Conservation (phyloP, 1,140 invertebrate genomes). For the Akabosia matsudoensis region DNA sequence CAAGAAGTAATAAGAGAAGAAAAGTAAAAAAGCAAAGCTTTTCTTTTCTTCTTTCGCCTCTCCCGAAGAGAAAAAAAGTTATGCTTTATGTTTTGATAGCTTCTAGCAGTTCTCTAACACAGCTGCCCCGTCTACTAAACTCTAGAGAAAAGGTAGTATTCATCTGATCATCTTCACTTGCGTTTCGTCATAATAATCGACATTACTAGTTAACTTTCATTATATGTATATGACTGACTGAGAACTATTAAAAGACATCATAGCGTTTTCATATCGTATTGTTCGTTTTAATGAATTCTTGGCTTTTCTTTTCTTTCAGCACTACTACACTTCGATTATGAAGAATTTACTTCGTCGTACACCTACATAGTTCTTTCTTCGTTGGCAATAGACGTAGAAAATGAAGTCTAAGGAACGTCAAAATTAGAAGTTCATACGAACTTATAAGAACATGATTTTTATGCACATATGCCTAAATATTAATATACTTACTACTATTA, state of each 20-base stretch:
- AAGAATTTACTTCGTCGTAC: too few relatives aligned
- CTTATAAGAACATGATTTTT: too few relatives aligned
- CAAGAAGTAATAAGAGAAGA: background rate
- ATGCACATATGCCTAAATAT: background rate
- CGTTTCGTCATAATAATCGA: conserved; percentile 7
- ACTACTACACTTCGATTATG: too few relatives aligned
- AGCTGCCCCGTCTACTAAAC: background rate
- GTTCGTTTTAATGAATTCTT: conserved; percentile 21
- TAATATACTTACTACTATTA: conserved; percentile 3
- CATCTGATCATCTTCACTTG: too few relatives aligned
- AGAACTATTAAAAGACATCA: background rate
- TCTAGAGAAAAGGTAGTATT: background rate
- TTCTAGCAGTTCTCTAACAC: background rate
- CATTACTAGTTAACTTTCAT: conserved; percentile 22
- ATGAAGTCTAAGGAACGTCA: background rate
- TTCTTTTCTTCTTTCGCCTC: background rate
- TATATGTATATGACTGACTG: conserved; percentile 6
- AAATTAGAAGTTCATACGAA: background rate
- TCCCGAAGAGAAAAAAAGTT: conserved; percentile 13
- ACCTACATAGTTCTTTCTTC: background rate
- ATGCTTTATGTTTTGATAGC: conserved; percentile 21
- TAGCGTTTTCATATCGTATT: background rate
- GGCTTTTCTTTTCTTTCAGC: background rate
- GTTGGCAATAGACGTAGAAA: background rate
- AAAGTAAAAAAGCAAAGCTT: background rate